phyloP scores from a whole-genome alignment of 2,113 vertebrate species.

The Antechinus flavipes region DNA sequence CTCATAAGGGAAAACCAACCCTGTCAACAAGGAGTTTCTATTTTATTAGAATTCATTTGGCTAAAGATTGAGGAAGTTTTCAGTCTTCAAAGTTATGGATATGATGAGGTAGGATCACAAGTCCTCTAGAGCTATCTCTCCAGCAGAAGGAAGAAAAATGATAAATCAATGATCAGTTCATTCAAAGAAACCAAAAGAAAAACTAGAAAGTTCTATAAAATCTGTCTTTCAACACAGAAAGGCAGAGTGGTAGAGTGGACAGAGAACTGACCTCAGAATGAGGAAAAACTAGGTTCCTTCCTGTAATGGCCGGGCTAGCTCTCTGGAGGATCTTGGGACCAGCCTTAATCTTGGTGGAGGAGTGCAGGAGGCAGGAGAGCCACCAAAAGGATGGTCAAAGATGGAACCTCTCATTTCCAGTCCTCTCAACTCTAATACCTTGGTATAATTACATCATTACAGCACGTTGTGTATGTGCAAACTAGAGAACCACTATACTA shows the following conservation, averaged over 20 bases:
- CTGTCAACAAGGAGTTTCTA: neutral
- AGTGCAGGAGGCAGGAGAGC: no score
- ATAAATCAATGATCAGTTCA: neutral
- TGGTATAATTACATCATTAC: no score
- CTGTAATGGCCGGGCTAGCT: no score
- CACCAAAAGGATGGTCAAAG: no score
- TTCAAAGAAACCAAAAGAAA: neutral
- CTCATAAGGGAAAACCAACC: neutral
- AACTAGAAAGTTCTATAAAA: neutral
- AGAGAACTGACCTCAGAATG: neutral
- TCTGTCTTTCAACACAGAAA: neutral
- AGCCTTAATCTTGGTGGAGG: no score
- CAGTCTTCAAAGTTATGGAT: neutral
- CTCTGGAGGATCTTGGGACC: no score
- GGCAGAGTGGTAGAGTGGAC: neutral
- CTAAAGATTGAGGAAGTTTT: neutral
- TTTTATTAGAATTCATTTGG: neutral
- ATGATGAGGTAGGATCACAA: neutral
- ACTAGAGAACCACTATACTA: no score
- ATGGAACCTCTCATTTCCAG: no score
- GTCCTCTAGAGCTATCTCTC: neutral
- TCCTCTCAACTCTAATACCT: no score
- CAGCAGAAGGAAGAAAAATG: neutral
- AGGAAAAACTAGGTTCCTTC: neutral
- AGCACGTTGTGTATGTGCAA: no score